A percentile compares a stretch with the other conserved stretches of the same genome.
phyloP scores from a whole-genome alignment of 2,797 vertebrate genomes.

The Sebastes umbrosus region DNA sequence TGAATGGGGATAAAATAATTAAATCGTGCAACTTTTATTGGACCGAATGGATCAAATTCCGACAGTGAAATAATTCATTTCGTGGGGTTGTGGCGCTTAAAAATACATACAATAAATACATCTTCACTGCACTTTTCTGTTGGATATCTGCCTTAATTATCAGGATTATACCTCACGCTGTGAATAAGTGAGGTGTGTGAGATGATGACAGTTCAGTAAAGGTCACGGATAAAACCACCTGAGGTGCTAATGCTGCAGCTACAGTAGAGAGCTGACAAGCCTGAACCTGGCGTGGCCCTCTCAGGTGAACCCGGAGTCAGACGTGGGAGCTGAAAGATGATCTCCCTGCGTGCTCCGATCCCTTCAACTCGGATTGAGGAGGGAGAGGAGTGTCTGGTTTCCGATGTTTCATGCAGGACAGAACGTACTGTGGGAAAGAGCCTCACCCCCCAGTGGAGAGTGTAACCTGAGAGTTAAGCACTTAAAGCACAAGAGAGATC shows the following conservation, averaged over 20 bases:
- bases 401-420: constrained; percentile 47
- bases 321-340: constrained; percentile 61
- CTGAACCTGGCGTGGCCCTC: constrained; percentile 17
- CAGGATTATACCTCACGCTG: neutral
- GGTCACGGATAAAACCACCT: constrained; percentile 3
- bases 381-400: constrained; percentile 56
- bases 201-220: neutral
- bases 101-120: neutral
- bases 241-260: constrained; percentile 3
- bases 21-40: neutral
- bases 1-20: neutral
- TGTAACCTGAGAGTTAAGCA: constrained; percentile 65
- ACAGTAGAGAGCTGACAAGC: constrained; percentile 10
- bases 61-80: neutral
- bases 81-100: no score
- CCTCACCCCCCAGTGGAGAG: constrained; percentile 44
- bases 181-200: neutral
- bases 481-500: constrained; percentile 65
- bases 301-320: constrained; percentile 37
- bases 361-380: constrained; percentile 23
- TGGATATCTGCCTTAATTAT: neutral
- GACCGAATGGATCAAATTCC: neutral
- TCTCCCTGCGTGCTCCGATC: constrained; percentile 25
- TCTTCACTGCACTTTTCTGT: neutral
- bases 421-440: constrained; percentile 60